Evolutionary conservation across 2,888 invertebrate species (phyloP).

Genomic region (Therioaphis trifolii): DNA sequence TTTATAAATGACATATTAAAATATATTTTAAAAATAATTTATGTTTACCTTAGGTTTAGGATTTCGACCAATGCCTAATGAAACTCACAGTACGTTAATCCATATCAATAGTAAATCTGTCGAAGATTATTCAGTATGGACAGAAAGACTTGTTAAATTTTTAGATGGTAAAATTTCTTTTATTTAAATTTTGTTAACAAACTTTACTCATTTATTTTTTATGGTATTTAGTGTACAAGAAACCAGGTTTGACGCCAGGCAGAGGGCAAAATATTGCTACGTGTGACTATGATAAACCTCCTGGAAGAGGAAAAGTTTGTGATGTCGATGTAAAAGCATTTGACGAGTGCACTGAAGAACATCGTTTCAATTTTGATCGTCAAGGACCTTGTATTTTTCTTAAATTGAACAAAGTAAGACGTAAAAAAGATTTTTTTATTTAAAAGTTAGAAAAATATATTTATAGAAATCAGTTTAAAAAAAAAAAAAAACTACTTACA

Average conservation of each 20-base stretch:
- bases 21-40: background rate
- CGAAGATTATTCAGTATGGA: constrained; percentile 83
- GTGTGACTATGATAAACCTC: constrained; percentile 80
- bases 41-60: constrained; percentile 77
- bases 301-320: constrained; percentile 83
- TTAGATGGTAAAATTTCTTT: constrained; percentile 77
- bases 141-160: constrained; percentile 79
- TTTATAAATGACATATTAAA: background rate
- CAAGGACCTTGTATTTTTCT: constrained; percentile 94
- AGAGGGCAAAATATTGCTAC: constrained; percentile 81
- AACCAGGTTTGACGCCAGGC: constrained; percentile 78
- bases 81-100: constrained; percentile 90
- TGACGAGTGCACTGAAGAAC: constrained; percentile 86
- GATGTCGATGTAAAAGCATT: constrained; percentile 83
- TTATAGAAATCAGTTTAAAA: no score
- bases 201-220: background rate
- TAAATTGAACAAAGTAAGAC: constrained; percentile 85
- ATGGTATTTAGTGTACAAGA: constrained; percentile 75
- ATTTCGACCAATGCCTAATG: constrained; percentile 91
- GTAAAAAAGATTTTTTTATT: background rate
- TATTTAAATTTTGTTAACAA: background rate
- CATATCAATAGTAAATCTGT: constrained; percentile 89
- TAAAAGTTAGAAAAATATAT: background rate
- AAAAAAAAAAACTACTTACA: no score
- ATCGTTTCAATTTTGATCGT: constrained; percentile 89